These are phyloP conservation scores for Gordius sp. DNA, from an alignment of 2,888 invertebrate genomes.

Conservation along the genomic window DNA sequence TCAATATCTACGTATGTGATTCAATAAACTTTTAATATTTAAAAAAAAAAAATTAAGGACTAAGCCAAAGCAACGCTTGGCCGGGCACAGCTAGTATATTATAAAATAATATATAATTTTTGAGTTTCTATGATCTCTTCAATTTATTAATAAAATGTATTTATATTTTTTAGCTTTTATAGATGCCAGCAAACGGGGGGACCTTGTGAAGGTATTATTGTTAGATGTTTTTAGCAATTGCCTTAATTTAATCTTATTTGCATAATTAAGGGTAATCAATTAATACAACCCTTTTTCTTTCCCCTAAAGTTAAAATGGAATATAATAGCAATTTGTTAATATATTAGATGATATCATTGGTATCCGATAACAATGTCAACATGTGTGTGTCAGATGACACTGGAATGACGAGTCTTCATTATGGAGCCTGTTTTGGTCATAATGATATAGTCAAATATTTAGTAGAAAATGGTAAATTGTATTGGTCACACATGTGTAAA, in stretches of 20 bases:
- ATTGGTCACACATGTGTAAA: neutral
- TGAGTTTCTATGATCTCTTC: neutral
- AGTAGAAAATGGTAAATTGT: slow-evolving; percentile 38
- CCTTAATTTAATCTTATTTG: slow-evolving; percentile 44
- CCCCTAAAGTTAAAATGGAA: slow-evolving; percentile 58
- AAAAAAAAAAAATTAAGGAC: too few species aligned
- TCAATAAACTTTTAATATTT: too few species aligned
- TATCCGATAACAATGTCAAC: neutral
- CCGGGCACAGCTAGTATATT: too few species aligned
- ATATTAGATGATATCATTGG: slow-evolving; percentile 1
- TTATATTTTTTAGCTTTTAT: slow-evolving; percentile 25
- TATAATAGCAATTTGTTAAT: neutral
- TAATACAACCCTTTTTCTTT: neutral
- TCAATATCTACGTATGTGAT: too few species aligned
- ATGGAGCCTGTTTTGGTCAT: slow-evolving; percentile 59
- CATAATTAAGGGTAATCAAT: neutral
- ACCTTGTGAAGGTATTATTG: slow-evolving; percentile 26
- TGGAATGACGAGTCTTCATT: slow-evolving; percentile 67
- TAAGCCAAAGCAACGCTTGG: too few species aligned
- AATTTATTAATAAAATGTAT: neutral
- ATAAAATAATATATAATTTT: too few species aligned
- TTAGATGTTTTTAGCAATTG: slow-evolving; percentile 46
- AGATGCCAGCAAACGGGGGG: slow-evolving; percentile 28
- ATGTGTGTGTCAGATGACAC: slow-evolving; percentile 45
- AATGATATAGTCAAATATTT: slow-evolving; percentile 65